A percentile compares a stretch with the other conserved stretches of the same genome.
These are phyloP conservation scores for Tiphia femorata DNA, from an alignment of 2,888 invertebrate genomes.

Conservation along the genomic window DNA sequence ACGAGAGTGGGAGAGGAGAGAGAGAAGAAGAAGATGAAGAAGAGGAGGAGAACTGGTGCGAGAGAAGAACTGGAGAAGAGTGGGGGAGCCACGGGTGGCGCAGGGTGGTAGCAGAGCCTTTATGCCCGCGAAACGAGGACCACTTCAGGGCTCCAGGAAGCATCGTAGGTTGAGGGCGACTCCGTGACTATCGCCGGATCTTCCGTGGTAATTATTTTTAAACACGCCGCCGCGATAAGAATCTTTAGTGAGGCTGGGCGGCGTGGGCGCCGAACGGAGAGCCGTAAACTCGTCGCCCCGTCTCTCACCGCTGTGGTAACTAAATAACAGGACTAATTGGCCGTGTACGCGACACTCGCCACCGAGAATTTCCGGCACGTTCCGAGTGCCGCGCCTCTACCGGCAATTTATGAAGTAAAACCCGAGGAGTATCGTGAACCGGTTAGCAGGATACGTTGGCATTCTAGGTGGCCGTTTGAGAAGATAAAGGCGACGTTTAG, in stretches of 20 bases:
- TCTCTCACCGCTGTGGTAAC: slow-evolving; percentile 42
- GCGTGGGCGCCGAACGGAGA: slow-evolving; percentile 17
- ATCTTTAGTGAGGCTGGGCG: slow-evolving; percentile 47
- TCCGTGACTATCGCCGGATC: slow-evolving; percentile 68
- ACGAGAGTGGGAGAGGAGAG: slow-evolving; percentile 17
- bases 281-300: slow-evolving; percentile 37
- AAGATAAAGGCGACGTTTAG: too few relatives aligned
- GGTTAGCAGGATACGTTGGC: too few relatives aligned
- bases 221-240: slow-evolving; percentile 67
- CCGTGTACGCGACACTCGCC: slow-evolving; percentile 25
- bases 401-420: too few relatives aligned
- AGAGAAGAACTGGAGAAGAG: slow-evolving; percentile 29
- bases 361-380: slow-evolving; percentile 43
- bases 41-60: slow-evolving; percentile 22
- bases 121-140: slow-evolving; percentile 55
- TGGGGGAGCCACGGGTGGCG: slow-evolving; percentile 37
- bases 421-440: too few relatives aligned
- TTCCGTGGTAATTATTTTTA: slow-evolving; percentile 68
- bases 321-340: slow-evolving; percentile 64
- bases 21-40: slow-evolving; percentile 13
- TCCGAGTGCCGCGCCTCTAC: too few relatives aligned
- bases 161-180: slow-evolving; percentile 45
- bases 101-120: slow-evolving; percentile 48
- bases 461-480: too few relatives aligned
- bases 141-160: slow-evolving; percentile 52